A percentile compares a stretch with the other conserved stretches of the same genome.
Evolutionary conservation across 2,888 invertebrate species (phyloP).

Genomic region (Leucophora obtusa): DNA sequence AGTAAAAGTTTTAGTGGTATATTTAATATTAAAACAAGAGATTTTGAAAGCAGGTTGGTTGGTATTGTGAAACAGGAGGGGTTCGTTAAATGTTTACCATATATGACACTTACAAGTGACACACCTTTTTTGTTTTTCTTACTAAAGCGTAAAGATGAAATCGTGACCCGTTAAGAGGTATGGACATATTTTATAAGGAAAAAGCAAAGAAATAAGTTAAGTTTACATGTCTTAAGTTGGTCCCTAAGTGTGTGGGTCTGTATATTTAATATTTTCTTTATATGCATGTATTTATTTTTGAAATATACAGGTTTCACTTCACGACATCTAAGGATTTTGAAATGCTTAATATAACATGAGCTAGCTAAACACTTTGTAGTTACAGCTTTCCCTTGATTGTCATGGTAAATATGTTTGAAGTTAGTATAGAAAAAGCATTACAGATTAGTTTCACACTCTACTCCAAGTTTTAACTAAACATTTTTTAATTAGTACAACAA

Average conservation of each 20-base stretch:
- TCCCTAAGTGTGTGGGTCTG: neutral
- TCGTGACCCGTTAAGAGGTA: slow-evolving; percentile 54
- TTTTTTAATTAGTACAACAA: no score
- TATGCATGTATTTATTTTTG: neutral
- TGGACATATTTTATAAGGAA: slow-evolving; percentile 40
- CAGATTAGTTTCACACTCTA: no score
- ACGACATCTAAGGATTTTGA: slow-evolving; percentile 49
- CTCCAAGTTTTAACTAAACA: no score
- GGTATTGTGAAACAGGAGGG: neutral
- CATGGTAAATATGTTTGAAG: no score
- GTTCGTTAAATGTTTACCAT: slow-evolving; percentile 28
- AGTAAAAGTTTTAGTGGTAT: slow-evolving; percentile 41
- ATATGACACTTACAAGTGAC: slow-evolving; percentile 51
- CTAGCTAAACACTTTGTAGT: slow-evolving; percentile 11
- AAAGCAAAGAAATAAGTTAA: neutral
- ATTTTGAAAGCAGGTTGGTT: slow-evolving; percentile 19
- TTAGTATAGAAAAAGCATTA: no score
- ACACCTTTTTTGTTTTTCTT: slow-evolving; percentile 26
- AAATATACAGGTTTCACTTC: slow-evolving; percentile 9
- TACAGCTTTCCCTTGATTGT: neutral
- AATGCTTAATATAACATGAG: slow-evolving; percentile 54
- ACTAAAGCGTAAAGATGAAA: slow-evolving; percentile 3
- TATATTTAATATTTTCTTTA: neutral
- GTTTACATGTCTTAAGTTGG: neutral
- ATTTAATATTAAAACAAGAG: slow-evolving; percentile 39